Evolutionary conservation across 2,797 vertebrate species (phyloP).

Genomic region (Pseudochaenichthys georgianus): DNA sequence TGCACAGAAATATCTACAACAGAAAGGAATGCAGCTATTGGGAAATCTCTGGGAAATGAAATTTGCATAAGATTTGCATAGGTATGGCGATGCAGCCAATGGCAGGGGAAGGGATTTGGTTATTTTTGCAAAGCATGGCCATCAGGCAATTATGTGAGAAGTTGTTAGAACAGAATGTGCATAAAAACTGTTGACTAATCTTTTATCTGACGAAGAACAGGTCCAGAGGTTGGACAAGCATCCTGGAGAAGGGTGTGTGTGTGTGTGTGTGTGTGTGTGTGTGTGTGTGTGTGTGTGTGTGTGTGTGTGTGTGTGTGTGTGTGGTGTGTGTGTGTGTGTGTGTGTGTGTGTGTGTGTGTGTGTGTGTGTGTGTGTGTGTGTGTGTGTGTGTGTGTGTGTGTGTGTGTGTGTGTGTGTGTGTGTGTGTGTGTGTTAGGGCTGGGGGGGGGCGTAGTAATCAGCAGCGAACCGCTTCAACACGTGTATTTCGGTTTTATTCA

Average conservation of each 20-base stretch:
- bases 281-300: neutral
- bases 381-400: neutral
- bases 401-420: neutral
- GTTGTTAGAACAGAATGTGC: conserved; percentile 47
- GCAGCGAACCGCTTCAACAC: no score
- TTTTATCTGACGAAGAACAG: conserved; percentile 57
- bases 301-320: no score
- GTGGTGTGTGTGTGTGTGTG: no score
- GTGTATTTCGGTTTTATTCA: no score
- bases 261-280: no score
- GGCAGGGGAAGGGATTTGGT: conserved; percentile 50
- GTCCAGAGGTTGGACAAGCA: conserved; percentile 28
- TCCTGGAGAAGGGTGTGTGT: conserved; percentile 10
- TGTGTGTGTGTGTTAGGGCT: no score
- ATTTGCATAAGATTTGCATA: conserved; percentile 76
- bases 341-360: neutral
- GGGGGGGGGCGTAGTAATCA: no score
- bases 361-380: neutral
- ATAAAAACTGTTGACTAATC: conserved; percentile 63
- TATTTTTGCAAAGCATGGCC: conserved; percentile 65
- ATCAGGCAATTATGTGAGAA: conserved; percentile 43
- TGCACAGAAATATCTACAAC: conserved; percentile 42
- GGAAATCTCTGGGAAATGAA: conserved; percentile 52
- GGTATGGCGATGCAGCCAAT: conserved; percentile 51
- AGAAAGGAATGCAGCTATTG: conserved; percentile 28